phyloP scores from a whole-genome alignment of 2,888 invertebrate species.

The Eupeodes luniger region DNA sequence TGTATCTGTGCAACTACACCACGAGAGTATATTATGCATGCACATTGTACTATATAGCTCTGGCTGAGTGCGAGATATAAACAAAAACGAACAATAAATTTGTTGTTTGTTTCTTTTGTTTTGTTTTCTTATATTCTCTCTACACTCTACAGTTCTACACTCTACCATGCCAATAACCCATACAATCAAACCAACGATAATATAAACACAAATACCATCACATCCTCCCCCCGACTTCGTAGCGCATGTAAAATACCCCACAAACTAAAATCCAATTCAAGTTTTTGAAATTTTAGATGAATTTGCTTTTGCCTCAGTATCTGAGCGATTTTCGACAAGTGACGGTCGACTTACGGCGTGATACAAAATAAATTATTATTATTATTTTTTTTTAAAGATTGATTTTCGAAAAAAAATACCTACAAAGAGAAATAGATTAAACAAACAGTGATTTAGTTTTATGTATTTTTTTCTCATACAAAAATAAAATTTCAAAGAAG shows the following conservation, averaged over 20 bases:
- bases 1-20: not conserved
- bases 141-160: not conserved
- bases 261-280: constrained; percentile 59
- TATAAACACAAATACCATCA: constrained; percentile 8
- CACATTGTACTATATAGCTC: not conserved
- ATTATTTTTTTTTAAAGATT: constrained; percentile 3
- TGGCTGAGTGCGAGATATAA: constrained; percentile 19
- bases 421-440: constrained; percentile 17
- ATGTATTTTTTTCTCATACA: too few relatives aligned
- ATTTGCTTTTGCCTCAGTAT: constrained; percentile 71
- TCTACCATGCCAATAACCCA: constrained; percentile 8
- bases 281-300: constrained; percentile 63
- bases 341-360: constrained; percentile 72
- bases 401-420: constrained; percentile 47
- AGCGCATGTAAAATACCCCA: constrained; percentile 33
- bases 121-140: constrained; percentile 9
- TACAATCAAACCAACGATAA: constrained; percentile 8
- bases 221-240: constrained; percentile 6
- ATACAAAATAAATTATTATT: constrained; percentile 38
- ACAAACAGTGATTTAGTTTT: constrained; percentile 3
- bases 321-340: constrained; percentile 75
- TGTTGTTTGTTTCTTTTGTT: constrained; percentile 18
- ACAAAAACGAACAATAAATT: constrained; percentile 14
- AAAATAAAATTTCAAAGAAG: not conserved
- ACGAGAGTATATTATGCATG: not conserved